A percentile compares a stretch with the other conserved stretches of the same genome.
phyloP scores from a whole-genome alignment of 2,888 invertebrate genomes.

The Bimastos eiseni region DNA sequence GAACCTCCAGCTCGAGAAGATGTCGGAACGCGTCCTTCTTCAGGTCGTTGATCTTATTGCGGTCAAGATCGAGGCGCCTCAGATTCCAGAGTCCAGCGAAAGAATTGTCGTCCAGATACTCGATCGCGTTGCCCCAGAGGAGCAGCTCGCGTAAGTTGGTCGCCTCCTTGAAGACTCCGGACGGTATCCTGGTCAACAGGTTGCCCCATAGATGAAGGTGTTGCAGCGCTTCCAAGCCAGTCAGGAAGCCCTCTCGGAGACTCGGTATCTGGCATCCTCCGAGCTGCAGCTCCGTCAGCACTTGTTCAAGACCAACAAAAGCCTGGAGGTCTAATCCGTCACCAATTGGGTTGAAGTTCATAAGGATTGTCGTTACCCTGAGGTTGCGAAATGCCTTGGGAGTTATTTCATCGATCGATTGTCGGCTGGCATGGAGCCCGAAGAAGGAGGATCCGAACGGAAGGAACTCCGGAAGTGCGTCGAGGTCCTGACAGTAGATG shows the following conservation, averaged over 20 bases:
- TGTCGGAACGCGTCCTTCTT: conserved; percentile 39
- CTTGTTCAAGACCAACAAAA: conserved; percentile 38
- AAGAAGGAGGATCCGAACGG: background rate
- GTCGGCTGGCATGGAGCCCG: conserved; percentile 27
- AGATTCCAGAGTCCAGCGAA: conserved; percentile 43
- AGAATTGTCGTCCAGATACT: conserved; percentile 37
- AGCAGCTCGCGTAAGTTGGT: conserved; percentile 38
- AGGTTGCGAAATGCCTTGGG: conserved; percentile 27
- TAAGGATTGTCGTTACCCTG: conserved; percentile 17
- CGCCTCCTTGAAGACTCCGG: conserved; percentile 40
- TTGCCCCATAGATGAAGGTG: conserved; percentile 44
- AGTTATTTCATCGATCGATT: conserved; percentile 23
- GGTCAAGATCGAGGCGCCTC: conserved; percentile 42
- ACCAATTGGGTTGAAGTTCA: conserved; percentile 31
- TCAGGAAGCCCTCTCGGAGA: conserved; percentile 37
- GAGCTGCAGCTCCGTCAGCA: conserved; percentile 42
- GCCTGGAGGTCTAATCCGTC: conserved; percentile 36
- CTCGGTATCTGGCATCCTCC: conserved; percentile 36
- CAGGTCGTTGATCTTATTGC: conserved; percentile 38
- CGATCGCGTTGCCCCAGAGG: conserved; percentile 44
- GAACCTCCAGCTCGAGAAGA: conserved; percentile 41
- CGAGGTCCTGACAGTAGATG: conserved; percentile 23
- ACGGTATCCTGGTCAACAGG: conserved; percentile 36
- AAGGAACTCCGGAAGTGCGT: conserved; percentile 6
- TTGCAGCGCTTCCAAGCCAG: conserved; percentile 37